Conservation (phyloP, 2,888 invertebrate genomes). For the Oasisia sp. region DNA sequence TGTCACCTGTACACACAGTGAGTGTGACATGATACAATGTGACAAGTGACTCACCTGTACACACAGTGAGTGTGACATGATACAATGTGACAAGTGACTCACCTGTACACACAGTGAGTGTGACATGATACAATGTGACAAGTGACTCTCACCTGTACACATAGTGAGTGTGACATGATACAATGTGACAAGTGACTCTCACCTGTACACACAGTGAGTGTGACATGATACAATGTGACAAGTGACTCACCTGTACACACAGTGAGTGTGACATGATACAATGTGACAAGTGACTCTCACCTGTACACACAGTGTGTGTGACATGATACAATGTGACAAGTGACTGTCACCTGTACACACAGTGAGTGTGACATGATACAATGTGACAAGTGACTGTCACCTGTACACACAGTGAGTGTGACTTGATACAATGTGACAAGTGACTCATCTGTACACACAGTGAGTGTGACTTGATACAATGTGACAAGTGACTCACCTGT, state of each 20-base stretch:
- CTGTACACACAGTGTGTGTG: no score
- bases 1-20: slow-evolving; percentile 61
- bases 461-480: neutral
- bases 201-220: slow-evolving; percentile 1
- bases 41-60: neutral
- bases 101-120: neutral
- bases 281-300: no score
- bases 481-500: neutral
- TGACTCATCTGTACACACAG: neutral
- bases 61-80: neutral
- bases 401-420: neutral
- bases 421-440: no score
- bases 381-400: neutral
- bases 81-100: neutral
- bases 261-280: neutral
- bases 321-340: no score
- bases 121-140: neutral
- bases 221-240: neutral
- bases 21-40: slow-evolving; percentile 41
- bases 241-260: neutral
- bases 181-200: neutral
- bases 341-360: no score
- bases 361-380: no score
- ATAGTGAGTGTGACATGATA: slow-evolving; percentile 51
- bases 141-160: slow-evolving; percentile 56